phyloP scores from a whole-genome alignment of 2,797 vertebrate species.

The Vespertilio murinus region DNA sequence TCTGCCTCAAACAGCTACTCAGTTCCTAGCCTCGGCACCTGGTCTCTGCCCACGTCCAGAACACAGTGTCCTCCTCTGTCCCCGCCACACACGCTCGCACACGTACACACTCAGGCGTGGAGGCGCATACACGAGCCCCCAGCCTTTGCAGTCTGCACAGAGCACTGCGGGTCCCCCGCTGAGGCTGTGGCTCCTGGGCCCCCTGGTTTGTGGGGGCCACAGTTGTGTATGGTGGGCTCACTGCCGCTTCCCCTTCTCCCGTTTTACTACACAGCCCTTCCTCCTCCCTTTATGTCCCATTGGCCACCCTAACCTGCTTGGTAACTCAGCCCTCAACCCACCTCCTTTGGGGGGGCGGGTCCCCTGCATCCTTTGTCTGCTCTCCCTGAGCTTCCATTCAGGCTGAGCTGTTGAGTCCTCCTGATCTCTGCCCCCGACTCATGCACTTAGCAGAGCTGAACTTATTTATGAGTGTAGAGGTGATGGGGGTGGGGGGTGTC shows the following conservation, averaged over 20 bases:
- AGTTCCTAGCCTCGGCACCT: constrained; percentile 71
- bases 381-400: constrained; percentile 28
- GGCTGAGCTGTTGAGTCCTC: neutral
- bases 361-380: constrained; percentile 66
- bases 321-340: neutral
- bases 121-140: neutral
- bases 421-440: neutral
- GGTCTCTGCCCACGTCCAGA: constrained; percentile 74
- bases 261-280: neutral
- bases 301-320: neutral
- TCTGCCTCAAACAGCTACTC: constrained; percentile 62
- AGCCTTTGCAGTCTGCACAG: neutral
- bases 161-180: neutral
- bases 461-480: neutral
- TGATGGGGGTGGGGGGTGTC: neutral
- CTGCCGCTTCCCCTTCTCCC: accelerated
- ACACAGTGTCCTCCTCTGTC: constrained; percentile 77
- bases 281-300: neutral
- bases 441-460: constrained; percentile 12
- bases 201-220: neutral
- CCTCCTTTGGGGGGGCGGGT: neutral
- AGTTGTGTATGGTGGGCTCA: neutral
- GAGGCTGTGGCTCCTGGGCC: neutral
- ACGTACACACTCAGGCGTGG: constrained; percentile 68
- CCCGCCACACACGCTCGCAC: constrained; percentile 55